A percentile compares a stretch with the other conserved stretches of the same genome.
Conservation (phyloP, 2,888 invertebrate genomes). For the Metallyticus violacea region DNA sequence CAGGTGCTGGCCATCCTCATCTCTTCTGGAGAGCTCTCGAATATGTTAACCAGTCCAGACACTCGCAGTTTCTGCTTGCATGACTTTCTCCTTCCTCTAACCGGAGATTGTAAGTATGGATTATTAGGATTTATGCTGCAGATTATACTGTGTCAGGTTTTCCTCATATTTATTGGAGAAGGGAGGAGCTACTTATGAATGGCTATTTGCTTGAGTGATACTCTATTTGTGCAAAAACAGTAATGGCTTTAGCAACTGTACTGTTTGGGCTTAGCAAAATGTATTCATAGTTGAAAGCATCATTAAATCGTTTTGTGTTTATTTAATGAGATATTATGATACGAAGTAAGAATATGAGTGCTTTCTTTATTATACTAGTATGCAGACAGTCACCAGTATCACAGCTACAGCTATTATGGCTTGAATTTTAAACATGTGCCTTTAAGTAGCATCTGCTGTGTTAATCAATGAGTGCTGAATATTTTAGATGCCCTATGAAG, state of each 20-base stretch:
- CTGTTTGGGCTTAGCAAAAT: too few species aligned
- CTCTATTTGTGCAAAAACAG: background rate
- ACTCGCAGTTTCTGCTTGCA: background rate
- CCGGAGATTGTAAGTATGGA: background rate
- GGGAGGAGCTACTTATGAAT: background rate
- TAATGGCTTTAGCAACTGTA: background rate
- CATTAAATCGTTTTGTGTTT: background rate
- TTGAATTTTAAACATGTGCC: background rate
- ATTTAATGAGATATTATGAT: background rate
- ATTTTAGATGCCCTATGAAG: too few species aligned
- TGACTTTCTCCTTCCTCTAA: background rate
- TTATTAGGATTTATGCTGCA: background rate
- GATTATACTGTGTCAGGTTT: background rate
- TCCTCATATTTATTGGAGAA: background rate
- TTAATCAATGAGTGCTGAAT: too few species aligned
- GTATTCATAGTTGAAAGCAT: background rate
- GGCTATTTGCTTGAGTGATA: background rate
- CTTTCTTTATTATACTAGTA: background rate
- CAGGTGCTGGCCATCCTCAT: background rate
- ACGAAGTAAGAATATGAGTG: too few species aligned
- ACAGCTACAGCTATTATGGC: background rate
- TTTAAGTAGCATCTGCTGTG: too few species aligned
- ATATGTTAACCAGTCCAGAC: background rate
- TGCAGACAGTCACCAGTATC: background rate
- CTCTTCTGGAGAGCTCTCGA: background rate